phyloP scores from a whole-genome alignment of 2,113 vertebrate genomes.

The Aythya baeri region DNA sequence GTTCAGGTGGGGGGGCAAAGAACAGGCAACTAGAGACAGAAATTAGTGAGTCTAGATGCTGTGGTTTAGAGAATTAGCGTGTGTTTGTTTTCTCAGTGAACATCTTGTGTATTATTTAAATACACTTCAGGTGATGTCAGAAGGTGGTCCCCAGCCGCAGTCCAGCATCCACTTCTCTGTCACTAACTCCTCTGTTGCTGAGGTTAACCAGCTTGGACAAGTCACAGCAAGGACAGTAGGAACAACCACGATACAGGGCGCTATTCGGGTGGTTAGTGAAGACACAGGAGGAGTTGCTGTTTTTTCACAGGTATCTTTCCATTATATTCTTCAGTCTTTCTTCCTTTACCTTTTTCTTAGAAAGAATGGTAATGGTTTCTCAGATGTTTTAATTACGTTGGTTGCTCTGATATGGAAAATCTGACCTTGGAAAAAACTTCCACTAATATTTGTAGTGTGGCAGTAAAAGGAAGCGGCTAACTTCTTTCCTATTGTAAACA shows the following conservation, averaged over 20 bases:
- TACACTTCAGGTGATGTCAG: conserved; percentile 71
- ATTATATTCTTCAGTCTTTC: not conserved
- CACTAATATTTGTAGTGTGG: not conserved
- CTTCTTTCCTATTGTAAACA: not conserved
- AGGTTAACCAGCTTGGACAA: conserved; percentile 67
- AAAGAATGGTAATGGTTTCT: not conserved
- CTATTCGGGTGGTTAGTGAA: conserved; percentile 69
- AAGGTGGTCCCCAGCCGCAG: conserved; percentile 78
- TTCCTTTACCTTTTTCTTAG: not conserved
- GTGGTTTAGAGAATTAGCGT: too few species aligned
- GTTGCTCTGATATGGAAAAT: not conserved
- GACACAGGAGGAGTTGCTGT: conserved; percentile 73
- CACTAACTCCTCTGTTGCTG: conserved; percentile 70
- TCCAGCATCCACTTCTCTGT: conserved; percentile 73
- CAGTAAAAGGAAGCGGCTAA: not conserved
- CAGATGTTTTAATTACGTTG: too few species aligned
- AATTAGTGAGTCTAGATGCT: too few species aligned
- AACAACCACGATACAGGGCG: conserved; percentile 62
- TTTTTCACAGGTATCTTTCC: conserved; percentile 71
- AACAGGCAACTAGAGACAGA: not conserved
- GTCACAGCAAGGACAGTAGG: conserved; percentile 67
- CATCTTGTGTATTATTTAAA: not conserved
- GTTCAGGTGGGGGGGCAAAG: not conserved
- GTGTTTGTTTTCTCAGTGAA: not conserved
- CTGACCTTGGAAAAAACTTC: not conserved